These are phyloP conservation scores for Schizotus pectinicornis DNA, from an alignment of 2,888 invertebrate species.

Conservation along the genomic window DNA sequence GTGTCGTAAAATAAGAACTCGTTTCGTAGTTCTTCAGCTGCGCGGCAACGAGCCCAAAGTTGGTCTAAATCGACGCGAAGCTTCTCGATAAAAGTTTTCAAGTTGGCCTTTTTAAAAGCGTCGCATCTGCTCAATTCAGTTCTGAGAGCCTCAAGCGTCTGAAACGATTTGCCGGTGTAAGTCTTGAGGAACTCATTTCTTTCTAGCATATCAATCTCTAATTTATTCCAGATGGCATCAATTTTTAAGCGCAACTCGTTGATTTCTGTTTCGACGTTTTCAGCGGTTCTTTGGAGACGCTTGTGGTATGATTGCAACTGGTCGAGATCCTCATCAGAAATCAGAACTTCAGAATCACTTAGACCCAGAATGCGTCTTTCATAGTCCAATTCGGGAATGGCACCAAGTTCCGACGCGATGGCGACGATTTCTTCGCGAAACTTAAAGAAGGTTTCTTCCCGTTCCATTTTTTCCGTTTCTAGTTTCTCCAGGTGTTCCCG, in stretches of 20 bases:
- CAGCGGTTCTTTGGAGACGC: constrained; percentile 63
- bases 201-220: constrained; percentile 71
- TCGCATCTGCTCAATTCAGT: constrained; percentile 79
- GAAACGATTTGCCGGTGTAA: constrained; percentile 65
- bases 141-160: constrained; percentile 65
- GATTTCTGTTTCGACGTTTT: constrained; percentile 65
- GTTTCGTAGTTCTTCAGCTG: constrained; percentile 66
- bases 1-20: constrained; percentile 70
- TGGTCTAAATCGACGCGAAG: constrained; percentile 72
- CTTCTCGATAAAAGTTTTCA: constrained; percentile 71
- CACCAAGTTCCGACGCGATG: constrained; percentile 53
- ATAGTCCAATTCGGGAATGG: constrained; percentile 55
- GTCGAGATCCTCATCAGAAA: constrained; percentile 68
- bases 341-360: constrained; percentile 62
- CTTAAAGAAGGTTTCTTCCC: constrained; percentile 55
- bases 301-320: constrained; percentile 65
- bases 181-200: constrained; percentile 69
- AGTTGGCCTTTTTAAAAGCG: constrained; percentile 75
- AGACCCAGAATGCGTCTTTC: constrained; percentile 55
- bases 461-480: constrained; percentile 66
- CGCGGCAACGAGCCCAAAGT: constrained; percentile 82
- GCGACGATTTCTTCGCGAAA: constrained; percentile 55
- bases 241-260: constrained; percentile 66
- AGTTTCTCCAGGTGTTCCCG: constrained; percentile 65
- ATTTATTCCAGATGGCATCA: too few species aligned